These are phyloP conservation scores for Hydrozoanthus gracilis DNA, from an alignment of 92 coral and sea anemone species.

Conservation along the genomic window DNA sequence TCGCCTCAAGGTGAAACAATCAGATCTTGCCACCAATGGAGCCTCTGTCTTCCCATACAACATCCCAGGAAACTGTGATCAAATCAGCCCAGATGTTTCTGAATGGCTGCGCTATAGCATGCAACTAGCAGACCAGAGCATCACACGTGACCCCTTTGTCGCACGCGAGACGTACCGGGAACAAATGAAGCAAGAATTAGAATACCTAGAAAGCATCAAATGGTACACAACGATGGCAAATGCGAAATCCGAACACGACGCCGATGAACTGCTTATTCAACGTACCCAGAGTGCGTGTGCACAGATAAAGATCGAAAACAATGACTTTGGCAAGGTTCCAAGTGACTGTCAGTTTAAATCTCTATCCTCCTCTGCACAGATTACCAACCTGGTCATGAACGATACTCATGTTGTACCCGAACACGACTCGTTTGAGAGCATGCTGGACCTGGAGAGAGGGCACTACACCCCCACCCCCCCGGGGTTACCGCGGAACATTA, in stretches of 20 bases:
- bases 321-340: slow-evolving; percentile 2
- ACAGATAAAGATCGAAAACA: slow-evolving; percentile 18
- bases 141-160: slow-evolving; percentile 54
- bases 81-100: slow-evolving; percentile 49
- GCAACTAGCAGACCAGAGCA: slow-evolving; percentile 63
- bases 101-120: slow-evolving; percentile 75
- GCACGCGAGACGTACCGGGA: slow-evolving; percentile 47
- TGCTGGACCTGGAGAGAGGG: slow-evolving; percentile 35
- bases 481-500: slow-evolving; percentile 10
- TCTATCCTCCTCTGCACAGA: background rate
- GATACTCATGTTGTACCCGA: slow-evolving; percentile 45
- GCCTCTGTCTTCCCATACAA: slow-evolving; percentile 46
- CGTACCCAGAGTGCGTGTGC: slow-evolving; percentile 37
- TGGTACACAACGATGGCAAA: slow-evolving; percentile 28
- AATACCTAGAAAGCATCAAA: slow-evolving; percentile 19
- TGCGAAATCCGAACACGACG: slow-evolving; percentile 18
- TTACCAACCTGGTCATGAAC: background rate
- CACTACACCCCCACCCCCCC: slow-evolving; percentile 24
- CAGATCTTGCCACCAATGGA: slow-evolving; percentile 19
- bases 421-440: slow-evolving; percentile 30
- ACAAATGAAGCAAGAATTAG: slow-evolving; percentile 34
- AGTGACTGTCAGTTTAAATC: slow-evolving; percentile 6
- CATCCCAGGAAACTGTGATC: slow-evolving; percentile 26
- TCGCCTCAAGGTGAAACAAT: slow-evolving; percentile 60
- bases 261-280: slow-evolving; percentile 52